A percentile compares a stretch with the other conserved stretches of the same genome.
Conservation (phyloP, 2,113 vertebrate species). For the Crotalus viridis region DNA sequence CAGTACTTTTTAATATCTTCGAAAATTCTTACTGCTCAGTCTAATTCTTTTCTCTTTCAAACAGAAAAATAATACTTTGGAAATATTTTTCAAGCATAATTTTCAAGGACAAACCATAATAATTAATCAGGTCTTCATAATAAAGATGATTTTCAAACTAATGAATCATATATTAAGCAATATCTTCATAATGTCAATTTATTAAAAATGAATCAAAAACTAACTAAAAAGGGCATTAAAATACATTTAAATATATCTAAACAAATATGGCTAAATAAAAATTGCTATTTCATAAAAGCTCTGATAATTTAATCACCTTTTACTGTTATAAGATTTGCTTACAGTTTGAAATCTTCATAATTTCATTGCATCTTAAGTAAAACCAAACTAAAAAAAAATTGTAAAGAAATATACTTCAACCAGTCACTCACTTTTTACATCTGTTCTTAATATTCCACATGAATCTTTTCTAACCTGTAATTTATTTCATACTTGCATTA, state of each 20-base stretch:
- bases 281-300: not conserved
- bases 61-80: not conserved
- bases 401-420: not conserved
- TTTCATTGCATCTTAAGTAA: not conserved
- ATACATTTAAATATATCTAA: not conserved
- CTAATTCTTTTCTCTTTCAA: not conserved
- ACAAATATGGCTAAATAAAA: not conserved
- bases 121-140: not conserved
- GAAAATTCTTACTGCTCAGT: not conserved
- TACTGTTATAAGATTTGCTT: not conserved
- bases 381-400: not conserved
- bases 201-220: not conserved
- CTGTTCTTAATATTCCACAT: not conserved
- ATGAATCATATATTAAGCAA: conserved; percentile 7
- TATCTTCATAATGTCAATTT: not conserved
- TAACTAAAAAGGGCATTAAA: conserved; percentile 4
- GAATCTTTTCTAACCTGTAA: not conserved
- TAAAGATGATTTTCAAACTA: not conserved
- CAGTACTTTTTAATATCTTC: not conserved
- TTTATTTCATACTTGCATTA: not conserved
- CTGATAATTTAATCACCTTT: not conserved
- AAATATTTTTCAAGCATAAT: not conserved
- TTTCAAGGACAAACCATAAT: not conserved
- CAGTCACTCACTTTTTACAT: not conserved
- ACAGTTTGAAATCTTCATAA: not conserved